These are phyloP conservation scores for Cybosia mesomella DNA, from an alignment of 2,888 invertebrate genomes.

Conservation along the genomic window DNA sequence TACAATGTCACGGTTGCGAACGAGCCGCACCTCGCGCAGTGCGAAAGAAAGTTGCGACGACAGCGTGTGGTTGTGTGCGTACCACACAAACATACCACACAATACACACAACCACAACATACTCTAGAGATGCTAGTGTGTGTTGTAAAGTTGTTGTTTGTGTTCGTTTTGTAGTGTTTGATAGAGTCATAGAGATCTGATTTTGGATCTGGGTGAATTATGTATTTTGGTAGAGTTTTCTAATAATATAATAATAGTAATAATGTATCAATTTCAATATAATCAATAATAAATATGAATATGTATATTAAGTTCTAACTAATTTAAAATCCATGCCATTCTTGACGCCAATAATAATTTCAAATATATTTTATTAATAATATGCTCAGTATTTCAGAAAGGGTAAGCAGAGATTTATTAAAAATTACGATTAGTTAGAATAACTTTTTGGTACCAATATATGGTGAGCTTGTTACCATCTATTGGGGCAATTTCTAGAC, in stretches of 20 bases:
- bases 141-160: conserved; percentile 22
- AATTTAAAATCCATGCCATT: too few species aligned
- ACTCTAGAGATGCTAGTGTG: conserved; percentile 21
- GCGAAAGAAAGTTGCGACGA: conserved; percentile 60
- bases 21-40: conserved; percentile 50
- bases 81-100: too few species aligned
- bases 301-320: too few species aligned
- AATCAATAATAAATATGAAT: too few species aligned
- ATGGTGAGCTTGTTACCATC: background rate
- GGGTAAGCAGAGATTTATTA: background rate
- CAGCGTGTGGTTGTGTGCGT: conserved; percentile 11
- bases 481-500: background rate
- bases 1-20: conserved; percentile 55
- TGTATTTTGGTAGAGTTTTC: background rate
- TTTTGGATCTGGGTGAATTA: conserved; percentile 5
- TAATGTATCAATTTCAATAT: too few species aligned
- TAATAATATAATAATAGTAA: too few species aligned
- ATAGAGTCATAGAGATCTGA: conserved; percentile 11
- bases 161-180: conserved; percentile 16
- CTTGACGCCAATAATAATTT: too few species aligned
- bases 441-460: background rate
- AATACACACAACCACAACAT: conserved; percentile 24
- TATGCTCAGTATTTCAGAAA: background rate
- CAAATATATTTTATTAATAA: background rate
- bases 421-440: background rate